Evolutionary conservation across 2,113 vertebrate species (phyloP).

Genomic region (Hypanus sabinus): DNA sequence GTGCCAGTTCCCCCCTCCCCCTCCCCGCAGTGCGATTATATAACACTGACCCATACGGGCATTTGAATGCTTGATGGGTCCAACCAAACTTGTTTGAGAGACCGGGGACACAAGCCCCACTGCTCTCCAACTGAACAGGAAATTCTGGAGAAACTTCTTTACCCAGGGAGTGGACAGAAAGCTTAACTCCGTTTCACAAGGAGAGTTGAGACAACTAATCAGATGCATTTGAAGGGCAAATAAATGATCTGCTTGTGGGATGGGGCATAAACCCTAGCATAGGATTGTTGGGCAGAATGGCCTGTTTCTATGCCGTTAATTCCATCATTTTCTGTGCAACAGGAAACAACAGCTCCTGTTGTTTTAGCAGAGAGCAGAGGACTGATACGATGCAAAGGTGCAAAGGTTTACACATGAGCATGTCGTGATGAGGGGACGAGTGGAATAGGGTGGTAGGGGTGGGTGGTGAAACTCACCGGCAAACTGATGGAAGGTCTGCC

Average conservation of each 20-base stretch:
- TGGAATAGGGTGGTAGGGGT: not conserved
- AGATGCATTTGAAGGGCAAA: not conserved
- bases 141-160: not conserved
- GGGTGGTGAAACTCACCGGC: not conserved
- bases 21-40: no score
- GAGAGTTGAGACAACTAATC: not conserved
- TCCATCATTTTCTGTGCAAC: not conserved
- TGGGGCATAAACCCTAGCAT: not conserved
- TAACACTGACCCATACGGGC: no score
- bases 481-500: not conserved
- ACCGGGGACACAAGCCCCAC: not conserved
- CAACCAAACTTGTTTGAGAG: not conserved
- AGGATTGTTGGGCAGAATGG: not conserved
- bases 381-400: not conserved
- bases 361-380: not conserved
- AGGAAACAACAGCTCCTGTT: not conserved
- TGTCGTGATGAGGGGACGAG: no score
- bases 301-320: not conserved
- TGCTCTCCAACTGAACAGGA: not conserved
- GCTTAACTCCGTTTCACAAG: not conserved
- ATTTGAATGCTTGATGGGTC: not conserved
- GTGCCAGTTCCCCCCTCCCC: not conserved
- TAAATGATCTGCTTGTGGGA: not conserved
- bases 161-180: not conserved
- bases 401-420: not conserved